phyloP scores from a whole-genome alignment of 1,140 invertebrate genomes.

The Lepidostoma basale region DNA sequence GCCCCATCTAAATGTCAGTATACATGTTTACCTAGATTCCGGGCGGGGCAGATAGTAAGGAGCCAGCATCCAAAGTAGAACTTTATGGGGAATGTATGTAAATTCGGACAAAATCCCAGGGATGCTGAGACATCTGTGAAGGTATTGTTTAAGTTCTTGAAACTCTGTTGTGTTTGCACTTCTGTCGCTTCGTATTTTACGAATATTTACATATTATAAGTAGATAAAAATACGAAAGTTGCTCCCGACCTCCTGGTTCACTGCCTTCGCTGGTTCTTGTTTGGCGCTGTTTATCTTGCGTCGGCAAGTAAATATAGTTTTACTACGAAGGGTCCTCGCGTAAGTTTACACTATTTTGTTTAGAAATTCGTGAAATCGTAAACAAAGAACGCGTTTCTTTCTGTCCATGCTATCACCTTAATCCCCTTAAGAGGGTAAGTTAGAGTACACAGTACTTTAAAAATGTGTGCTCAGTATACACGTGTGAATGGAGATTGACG shows the following conservation, averaged over 20 bases:
- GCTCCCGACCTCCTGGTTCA: not conserved
- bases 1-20: not conserved
- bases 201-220: conserved; percentile 28
- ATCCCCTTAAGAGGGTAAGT: too few species aligned
- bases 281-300: not conserved
- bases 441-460: too few species aligned
- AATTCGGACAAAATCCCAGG: conserved; percentile 23
- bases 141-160: conserved; percentile 32
- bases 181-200: conserved; percentile 22
- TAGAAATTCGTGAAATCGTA: too few species aligned
- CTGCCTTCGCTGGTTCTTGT: not conserved
- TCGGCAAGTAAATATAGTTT: not conserved
- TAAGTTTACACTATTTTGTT: too few species aligned
- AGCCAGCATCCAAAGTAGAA: conserved; percentile 1
- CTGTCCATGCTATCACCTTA: too few species aligned
- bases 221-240: conserved; percentile 20
- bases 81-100: conserved; percentile 29
- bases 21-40: conserved; percentile 10
- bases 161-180: conserved; percentile 26
- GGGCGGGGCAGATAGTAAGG: not conserved
- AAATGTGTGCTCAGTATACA: too few species aligned
- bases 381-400: too few species aligned
- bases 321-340: not conserved
- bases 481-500: too few species aligned
- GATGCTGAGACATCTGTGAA: conserved; percentile 31